Percentiles rank a stretch among this genome's conserved stretches.
Conservation (phyloP, 2,888 invertebrate species). For the Pelosia muscerda region DNA sequence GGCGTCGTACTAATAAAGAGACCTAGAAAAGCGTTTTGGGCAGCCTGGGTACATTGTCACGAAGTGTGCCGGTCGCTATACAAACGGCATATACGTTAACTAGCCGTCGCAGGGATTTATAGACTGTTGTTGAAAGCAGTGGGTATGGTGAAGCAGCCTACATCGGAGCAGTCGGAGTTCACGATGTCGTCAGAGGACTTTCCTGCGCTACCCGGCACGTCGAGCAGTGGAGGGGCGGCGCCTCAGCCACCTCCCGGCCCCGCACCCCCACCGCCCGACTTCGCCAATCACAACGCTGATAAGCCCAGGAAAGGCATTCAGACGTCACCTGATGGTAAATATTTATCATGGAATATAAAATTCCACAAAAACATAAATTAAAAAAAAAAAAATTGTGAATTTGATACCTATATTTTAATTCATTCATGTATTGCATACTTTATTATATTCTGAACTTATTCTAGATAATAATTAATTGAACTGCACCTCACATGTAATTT, state of each 20-base stretch:
- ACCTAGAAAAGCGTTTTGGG: no score
- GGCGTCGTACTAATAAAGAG: no score
- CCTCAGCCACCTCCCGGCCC: constrained; percentile 55
- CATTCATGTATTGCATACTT: constrained; percentile 33
- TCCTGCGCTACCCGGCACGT: constrained; percentile 98
- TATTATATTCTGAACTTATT: constrained; percentile 38
- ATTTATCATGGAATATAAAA: constrained; percentile 1
- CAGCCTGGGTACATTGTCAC: no score
- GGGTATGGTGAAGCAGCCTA: constrained; percentile 98
- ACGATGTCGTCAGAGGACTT: constrained; percentile 99
- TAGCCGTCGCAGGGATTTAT: constrained; percentile 9
- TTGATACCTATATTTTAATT: background rate
- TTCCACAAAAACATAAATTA: background rate
- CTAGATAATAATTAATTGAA: constrained; percentile 44
- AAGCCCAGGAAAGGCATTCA: constrained; percentile 95
- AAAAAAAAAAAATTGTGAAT: background rate
- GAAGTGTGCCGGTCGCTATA: background rate
- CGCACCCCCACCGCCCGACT: constrained; percentile 56
- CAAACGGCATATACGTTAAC: background rate
- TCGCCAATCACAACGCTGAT: constrained; percentile 74
- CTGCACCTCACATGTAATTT: constrained; percentile 60
- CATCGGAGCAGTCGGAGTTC: constrained; percentile 96
- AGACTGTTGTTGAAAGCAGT: constrained; percentile 79
- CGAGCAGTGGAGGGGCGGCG: constrained; percentile 85
- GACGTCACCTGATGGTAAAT: constrained; percentile 95